Base-by-base conservation (phyloP, 2,113 vertebrate species). In the Nipponia nippon region DNA sequence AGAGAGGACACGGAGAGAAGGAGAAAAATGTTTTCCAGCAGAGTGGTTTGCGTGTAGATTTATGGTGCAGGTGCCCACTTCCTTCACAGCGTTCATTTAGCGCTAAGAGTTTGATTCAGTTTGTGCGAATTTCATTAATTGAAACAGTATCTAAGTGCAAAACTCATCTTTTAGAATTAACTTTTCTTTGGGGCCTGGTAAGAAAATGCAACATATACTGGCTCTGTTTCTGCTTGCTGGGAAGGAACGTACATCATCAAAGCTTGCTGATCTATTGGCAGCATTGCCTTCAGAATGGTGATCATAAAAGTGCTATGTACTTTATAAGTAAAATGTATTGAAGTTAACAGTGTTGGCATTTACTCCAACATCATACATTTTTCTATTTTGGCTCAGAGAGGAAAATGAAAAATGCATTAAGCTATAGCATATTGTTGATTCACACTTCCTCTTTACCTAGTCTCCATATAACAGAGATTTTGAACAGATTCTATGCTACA, bases 361-460 rank as follows among this genome's bases (percentile, higher is more conserved):
- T 26, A 23, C 32, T 93, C 62, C 34, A 72, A 9, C 55, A 17
- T 52, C 34, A 36, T 49, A 72, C 27, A 8, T 90, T 80, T 40
- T 58, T 66, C 11, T 71, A 32, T 84, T 85, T 76, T 44, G 46
- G 32, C 81, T 94, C 82, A 50, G 75, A 73, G 59, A 69, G 19
- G 25, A 79, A 62, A 89, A 94, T 27, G 58, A 93, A 89, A 77
- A 83, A 44, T 21, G 93, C 73, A 70, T 83, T 40, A 73, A 89
- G 47, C 52, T 78, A 32, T 69, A 79, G 36, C 66, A 46, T 16
- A 4, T 46, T 83, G 95, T 53, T 92, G 89, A 78, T 91, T 93
- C 80, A 71, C 58, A n/a, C 52, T 90, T 91, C 36, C 75, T 52
- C 23, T 49, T 67, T 38, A 47, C 75, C 55, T 75, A 38, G 17